phyloP scores from a whole-genome alignment of 2,888 invertebrate species.

The Platycnemis pennipes region DNA sequence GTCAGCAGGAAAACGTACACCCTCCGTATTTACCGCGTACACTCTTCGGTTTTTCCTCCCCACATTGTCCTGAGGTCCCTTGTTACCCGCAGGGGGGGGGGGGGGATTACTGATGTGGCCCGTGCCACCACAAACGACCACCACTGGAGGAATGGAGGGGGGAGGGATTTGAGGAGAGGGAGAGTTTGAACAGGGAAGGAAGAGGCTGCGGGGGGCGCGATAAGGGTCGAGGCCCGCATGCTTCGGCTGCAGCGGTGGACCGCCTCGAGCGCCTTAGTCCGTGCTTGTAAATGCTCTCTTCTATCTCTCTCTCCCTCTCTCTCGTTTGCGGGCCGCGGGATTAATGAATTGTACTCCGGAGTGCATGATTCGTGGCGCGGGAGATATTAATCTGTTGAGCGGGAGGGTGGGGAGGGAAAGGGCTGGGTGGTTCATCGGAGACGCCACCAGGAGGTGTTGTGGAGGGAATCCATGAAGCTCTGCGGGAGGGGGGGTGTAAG shows the following conservation, averaged over 20 bases:
- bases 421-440: background rate
- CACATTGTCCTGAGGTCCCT: background rate
- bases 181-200: background rate
- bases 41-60: background rate
- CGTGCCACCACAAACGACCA: no score
- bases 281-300: background rate
- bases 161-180: background rate
- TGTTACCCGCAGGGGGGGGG: background rate
- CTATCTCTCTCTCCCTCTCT: background rate
- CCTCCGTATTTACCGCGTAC: no score
- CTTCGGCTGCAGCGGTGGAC: background rate
- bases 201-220: no score
- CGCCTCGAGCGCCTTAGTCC: background rate
- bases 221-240: background rate
- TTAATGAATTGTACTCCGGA: slow-evolving; percentile 56
- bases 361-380: background rate
- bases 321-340: background rate
- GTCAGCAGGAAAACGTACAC: background rate
- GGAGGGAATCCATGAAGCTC: no score
- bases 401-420: background rate
- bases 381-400: slow-evolving; percentile 51
- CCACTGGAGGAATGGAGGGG: background rate
- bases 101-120: background rate
- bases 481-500: background rate
- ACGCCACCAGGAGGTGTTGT: no score